Percentiles rank a stretch among this genome's conserved stretches.
Evolutionary conservation across 1,140 invertebrate species (phyloP).

Genomic region (Sinella curviseta): DNA sequence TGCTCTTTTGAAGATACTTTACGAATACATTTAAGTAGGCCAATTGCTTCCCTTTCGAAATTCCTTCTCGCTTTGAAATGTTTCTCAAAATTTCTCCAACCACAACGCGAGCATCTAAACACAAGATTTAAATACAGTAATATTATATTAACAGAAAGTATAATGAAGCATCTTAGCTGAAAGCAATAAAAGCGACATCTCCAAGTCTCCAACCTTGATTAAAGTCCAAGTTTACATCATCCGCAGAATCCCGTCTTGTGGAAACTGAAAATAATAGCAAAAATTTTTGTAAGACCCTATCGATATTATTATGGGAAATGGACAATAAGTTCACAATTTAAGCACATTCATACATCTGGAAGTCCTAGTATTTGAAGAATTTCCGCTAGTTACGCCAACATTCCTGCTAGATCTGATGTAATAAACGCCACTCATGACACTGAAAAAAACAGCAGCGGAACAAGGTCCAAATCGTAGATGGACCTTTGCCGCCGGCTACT

Average conservation of each 20-base stretch:
- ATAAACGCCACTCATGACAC: slow-evolving; percentile 16
- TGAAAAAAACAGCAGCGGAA: neutral
- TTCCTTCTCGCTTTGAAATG: slow-evolving; percentile 59
- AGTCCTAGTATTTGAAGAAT: neutral
- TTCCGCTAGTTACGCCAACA: neutral
- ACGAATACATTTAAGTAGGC: slow-evolving; percentile 80
- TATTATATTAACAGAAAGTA: too few relatives aligned
- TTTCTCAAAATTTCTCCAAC: slow-evolving; percentile 56
- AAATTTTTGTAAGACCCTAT: too few relatives aligned
- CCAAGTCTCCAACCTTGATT: neutral
- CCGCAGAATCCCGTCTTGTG: neutral
- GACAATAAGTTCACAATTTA: too few relatives aligned
- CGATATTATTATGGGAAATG: too few relatives aligned
- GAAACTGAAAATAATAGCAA: neutral
- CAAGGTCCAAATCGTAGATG: neutral
- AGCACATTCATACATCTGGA: slow-evolving; percentile 12
- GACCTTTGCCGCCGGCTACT: too few relatives aligned
- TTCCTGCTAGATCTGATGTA: slow-evolving; percentile 8
- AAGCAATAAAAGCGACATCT: too few relatives aligned
- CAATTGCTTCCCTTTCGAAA: slow-evolving; percentile 68
- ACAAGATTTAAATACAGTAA: too few relatives aligned
- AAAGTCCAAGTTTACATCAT: neutral
- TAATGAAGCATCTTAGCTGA: neutral
- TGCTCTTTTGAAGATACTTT: slow-evolving; percentile 69
- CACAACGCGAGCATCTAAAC: slow-evolving; percentile 15